phyloP scores from a whole-genome alignment of 1,140 invertebrate genomes.

The Ridgeia piscesae region DNA sequence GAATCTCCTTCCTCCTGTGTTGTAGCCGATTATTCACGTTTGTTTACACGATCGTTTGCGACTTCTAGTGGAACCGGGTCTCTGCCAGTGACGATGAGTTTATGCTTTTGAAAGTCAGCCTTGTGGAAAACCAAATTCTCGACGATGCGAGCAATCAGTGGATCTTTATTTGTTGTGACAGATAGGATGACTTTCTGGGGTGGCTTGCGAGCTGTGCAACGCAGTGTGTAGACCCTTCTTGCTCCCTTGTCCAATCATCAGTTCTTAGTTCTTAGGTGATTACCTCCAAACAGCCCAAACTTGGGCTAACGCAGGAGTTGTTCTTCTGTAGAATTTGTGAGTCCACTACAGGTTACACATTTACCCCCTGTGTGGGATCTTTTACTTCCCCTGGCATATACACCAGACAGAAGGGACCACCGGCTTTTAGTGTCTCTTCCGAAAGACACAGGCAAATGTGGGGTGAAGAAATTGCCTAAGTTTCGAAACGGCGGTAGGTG shows the following conservation, averaged over 20 bases:
- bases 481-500: too few species aligned
- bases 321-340: too few species aligned
- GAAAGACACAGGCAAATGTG: too few species aligned
- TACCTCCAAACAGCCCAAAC: too few species aligned
- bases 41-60: neutral
- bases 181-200: neutral
- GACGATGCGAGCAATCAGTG: neutral
- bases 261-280: too few species aligned
- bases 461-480: too few species aligned
- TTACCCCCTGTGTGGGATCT: too few species aligned
- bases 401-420: too few species aligned
- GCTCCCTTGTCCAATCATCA: neutral
- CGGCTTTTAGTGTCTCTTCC: too few species aligned
- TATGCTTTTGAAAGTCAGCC: slow-evolving; percentile 1
- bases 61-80: neutral
- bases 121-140: neutral
- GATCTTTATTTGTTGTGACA: neutral
- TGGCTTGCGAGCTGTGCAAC: neutral
- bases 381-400: too few species aligned
- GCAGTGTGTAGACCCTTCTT: neutral
- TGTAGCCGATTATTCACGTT: neutral
- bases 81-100: neutral
- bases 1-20: neutral
- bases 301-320: too few species aligned
- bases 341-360: too few species aligned